Conservation (phyloP, 2,888 invertebrate genomes). For the Ischnus inquisitorius region DNA sequence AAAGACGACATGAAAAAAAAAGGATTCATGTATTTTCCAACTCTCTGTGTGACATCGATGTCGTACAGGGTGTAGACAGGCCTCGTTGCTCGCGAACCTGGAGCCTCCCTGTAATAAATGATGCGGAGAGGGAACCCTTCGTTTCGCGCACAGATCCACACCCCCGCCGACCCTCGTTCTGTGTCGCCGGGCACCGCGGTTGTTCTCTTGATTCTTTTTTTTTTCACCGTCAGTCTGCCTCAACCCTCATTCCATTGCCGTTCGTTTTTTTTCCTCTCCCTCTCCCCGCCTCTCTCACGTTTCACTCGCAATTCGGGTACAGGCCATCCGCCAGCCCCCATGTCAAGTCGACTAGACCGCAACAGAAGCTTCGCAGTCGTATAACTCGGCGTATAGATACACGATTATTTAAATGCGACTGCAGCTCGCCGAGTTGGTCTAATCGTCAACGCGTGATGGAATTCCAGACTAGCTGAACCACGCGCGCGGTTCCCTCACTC, state of each 20-base stretch:
- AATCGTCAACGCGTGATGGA: slow-evolving; percentile 51
- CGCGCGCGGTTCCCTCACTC: not conserved
- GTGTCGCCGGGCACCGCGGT: slow-evolving; percentile 20
- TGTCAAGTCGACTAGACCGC: slow-evolving; percentile 33
- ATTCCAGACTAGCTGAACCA: slow-evolving; percentile 5
- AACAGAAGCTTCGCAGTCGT: slow-evolving; percentile 34
- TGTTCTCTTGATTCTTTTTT: slow-evolving; percentile 26
- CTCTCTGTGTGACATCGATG: slow-evolving; percentile 47
- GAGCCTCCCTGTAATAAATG: slow-evolving; percentile 50
- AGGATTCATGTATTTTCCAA: slow-evolving; percentile 37
- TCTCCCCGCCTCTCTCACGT: slow-evolving; percentile 38
- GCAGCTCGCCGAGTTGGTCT: slow-evolving; percentile 40
- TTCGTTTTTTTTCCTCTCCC: slow-evolving; percentile 29
- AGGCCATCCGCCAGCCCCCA: slow-evolving; percentile 7
- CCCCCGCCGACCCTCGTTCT: slow-evolving; percentile 27
- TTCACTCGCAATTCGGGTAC: slow-evolving; percentile 23
- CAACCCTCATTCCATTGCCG: slow-evolving; percentile 40
- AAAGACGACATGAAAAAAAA: slow-evolving; percentile 17
- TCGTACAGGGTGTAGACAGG: slow-evolving; percentile 57
- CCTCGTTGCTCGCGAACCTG: slow-evolving; percentile 28
- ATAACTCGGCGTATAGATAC: slow-evolving; percentile 8
- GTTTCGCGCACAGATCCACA: slow-evolving; percentile 24
- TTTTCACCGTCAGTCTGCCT: slow-evolving; percentile 21
- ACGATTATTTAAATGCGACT: slow-evolving; percentile 49
- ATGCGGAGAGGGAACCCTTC: slow-evolving; percentile 46